phyloP scores from a whole-genome alignment of 2,888 invertebrate species.

The Busseola fusca region DNA sequence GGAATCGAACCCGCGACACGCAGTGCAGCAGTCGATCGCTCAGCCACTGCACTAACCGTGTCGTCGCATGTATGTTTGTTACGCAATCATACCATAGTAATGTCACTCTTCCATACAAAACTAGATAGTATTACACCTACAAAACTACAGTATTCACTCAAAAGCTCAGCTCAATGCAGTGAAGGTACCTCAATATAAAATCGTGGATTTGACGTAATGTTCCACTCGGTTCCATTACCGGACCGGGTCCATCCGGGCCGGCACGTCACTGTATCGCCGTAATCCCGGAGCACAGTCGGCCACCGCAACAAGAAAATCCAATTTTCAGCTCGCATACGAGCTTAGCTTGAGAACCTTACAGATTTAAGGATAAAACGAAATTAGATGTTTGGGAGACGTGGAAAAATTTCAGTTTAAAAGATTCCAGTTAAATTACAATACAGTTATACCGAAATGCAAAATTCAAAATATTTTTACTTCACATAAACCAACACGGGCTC shows the following conservation, averaged over 20 bases:
- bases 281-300: slow-evolving; percentile 17
- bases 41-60: too few relatives aligned
- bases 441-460: not conserved
- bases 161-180: not conserved
- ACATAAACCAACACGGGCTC: too few relatives aligned
- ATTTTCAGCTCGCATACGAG: slow-evolving; percentile 47
- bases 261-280: slow-evolving; percentile 21
- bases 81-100: not conserved
- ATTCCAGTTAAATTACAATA: slow-evolving; percentile 3
- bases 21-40: too few relatives aligned
- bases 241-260: slow-evolving; percentile 9
- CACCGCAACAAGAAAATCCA: slow-evolving; percentile 52
- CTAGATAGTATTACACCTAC: not conserved
- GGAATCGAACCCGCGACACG: too few relatives aligned
- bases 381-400: slow-evolving; percentile 9
- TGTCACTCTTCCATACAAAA: not conserved
- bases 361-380: slow-evolving; percentile 27
- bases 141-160: not conserved
- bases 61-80: not conserved
- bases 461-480: too few relatives aligned
- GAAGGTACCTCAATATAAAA: not conserved
- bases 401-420: slow-evolving; percentile 3
- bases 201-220: slow-evolving; percentile 19
- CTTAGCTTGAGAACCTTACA: slow-evolving; percentile 16
- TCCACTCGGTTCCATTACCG: slow-evolving; percentile 12